phyloP scores from a whole-genome alignment of 1,140 invertebrate species.

The Xylocopa sonorina region DNA sequence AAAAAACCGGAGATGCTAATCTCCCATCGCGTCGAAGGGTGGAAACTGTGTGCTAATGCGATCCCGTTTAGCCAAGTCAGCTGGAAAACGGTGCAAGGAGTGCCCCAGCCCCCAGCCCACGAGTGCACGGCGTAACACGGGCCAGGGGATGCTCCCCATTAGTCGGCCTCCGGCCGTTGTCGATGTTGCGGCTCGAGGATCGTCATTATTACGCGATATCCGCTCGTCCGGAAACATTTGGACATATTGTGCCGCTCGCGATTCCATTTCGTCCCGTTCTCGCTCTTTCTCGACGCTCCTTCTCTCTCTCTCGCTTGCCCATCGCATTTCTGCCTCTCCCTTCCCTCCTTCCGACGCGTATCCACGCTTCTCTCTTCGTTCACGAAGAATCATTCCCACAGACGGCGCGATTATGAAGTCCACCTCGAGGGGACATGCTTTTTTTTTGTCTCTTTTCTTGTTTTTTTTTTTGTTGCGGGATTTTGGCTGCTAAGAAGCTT shows the following conservation, averaged over 20 bases:
- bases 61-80: constrained; percentile 82
- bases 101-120: constrained; percentile 22
- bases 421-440: constrained; percentile 3
- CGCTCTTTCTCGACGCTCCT: background rate
- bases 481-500: constrained; percentile 33
- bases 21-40: constrained; percentile 74
- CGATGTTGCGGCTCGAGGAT: constrained; percentile 68
- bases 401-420: constrained; percentile 45
- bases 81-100: constrained; percentile 78
- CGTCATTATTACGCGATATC: constrained; percentile 80
- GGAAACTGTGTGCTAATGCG: constrained; percentile 81
- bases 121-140: constrained; percentile 69
- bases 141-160: constrained; percentile 72
- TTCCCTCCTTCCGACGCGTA: too few relatives aligned
- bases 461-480: constrained; percentile 21
- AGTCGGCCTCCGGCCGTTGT: constrained; percentile 77
- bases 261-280: constrained; percentile 47
- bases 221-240: constrained; percentile 78
- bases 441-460: constrained; percentile 34
- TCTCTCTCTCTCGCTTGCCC: background rate
- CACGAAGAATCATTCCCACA: constrained; percentile 60
- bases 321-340: too few relatives aligned
- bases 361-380: constrained; percentile 24
- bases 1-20: constrained; percentile 79
- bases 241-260: constrained; percentile 75